These are phyloP conservation scores for Baronia brevicornis DNA, from an alignment of 2,888 invertebrate genomes.

Conservation along the genomic window DNA sequence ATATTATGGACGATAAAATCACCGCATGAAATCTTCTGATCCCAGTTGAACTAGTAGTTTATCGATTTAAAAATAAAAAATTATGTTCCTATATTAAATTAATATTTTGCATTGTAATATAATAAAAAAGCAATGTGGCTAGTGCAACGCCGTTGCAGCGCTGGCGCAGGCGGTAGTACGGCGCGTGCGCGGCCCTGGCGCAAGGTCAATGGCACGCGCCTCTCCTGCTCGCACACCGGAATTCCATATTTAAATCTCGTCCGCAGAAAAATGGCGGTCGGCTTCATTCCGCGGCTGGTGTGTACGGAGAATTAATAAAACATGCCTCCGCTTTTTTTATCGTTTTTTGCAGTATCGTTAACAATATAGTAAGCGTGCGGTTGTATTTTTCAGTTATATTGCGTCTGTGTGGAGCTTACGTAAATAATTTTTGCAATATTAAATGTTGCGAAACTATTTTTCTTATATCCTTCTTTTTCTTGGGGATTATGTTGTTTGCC, in stretches of 20 bases:
- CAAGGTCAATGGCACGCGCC: slow-evolving; percentile 74
- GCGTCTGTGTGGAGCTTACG: slow-evolving; percentile 27
- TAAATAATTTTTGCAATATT: no score
- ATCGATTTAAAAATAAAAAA: no score
- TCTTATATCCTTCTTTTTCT: no score
- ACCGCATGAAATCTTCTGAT: no score
- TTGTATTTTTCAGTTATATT: slow-evolving; percentile 46
- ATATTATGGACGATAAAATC: no score
- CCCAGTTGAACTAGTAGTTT: no score
- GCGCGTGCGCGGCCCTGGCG: slow-evolving; percentile 67
- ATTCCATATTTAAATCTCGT: slow-evolving; percentile 76
- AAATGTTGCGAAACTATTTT: no score
- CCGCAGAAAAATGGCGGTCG: slow-evolving; percentile 74
- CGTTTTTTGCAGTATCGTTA: slow-evolving; percentile 62
- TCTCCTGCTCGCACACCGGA: slow-evolving; percentile 74
- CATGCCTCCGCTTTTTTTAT: slow-evolving; percentile 60
- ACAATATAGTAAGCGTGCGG: slow-evolving; percentile 49
- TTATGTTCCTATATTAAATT: slow-evolving; percentile 7
- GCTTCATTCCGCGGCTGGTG: slow-evolving; percentile 62
- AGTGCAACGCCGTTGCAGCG: slow-evolving; percentile 29
- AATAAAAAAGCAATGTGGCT: slow-evolving; percentile 15
- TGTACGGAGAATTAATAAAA: slow-evolving; percentile 73
- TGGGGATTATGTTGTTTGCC: no score
- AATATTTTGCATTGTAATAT: slow-evolving; percentile 9
- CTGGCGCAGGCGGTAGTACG: slow-evolving; percentile 36